Percentiles rank a stretch among this genome's conserved stretches.
Evolutionary conservation across 2,888 invertebrate species (phyloP).

Genomic region (Hecatera dysodea): DNA sequence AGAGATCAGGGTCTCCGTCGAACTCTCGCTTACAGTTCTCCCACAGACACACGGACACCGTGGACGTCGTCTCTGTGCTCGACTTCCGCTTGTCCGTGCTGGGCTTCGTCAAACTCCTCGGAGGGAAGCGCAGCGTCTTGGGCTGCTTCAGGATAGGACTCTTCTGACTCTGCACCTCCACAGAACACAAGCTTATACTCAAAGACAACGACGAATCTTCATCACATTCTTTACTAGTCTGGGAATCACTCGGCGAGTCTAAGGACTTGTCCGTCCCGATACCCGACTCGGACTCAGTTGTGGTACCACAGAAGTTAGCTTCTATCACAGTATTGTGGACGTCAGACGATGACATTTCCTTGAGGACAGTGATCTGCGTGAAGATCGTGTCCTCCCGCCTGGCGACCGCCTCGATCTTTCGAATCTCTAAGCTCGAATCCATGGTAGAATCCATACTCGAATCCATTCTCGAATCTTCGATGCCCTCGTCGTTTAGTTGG

Average conservation of each 20-base stretch:
- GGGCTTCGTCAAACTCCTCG: slow-evolving; percentile 84
- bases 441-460: slow-evolving; percentile 70
- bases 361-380: slow-evolving; percentile 87
- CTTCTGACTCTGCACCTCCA: slow-evolving; percentile 88
- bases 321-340: slow-evolving; percentile 87
- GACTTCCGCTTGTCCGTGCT: slow-evolving; percentile 80
- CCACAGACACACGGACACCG: slow-evolving; percentile 94
- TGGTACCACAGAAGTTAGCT: slow-evolving; percentile 84
- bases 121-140: slow-evolving; percentile 95
- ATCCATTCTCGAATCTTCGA: slow-evolving; percentile 65
- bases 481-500: slow-evolving; percentile 52
- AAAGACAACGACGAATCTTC: slow-evolving; percentile 87
- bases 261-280: slow-evolving; percentile 89
- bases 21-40: slow-evolving; percentile 95
- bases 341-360: slow-evolving; percentile 84
- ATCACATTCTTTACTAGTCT: slow-evolving; percentile 87
- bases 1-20: slow-evolving; percentile 94
- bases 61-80: slow-evolving; percentile 86
- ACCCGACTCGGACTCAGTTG: slow-evolving; percentile 87
- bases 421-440: slow-evolving; percentile 73
- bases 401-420: slow-evolving; percentile 83
- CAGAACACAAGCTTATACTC: slow-evolving; percentile 85
- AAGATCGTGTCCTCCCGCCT: slow-evolving; percentile 86
- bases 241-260: slow-evolving; percentile 88
- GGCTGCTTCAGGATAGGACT: slow-evolving; percentile 95